Evolutionary conservation across 2,113 vertebrate genomes (phyloP).

Genomic region (Lophochroa leadbeateri): DNA sequence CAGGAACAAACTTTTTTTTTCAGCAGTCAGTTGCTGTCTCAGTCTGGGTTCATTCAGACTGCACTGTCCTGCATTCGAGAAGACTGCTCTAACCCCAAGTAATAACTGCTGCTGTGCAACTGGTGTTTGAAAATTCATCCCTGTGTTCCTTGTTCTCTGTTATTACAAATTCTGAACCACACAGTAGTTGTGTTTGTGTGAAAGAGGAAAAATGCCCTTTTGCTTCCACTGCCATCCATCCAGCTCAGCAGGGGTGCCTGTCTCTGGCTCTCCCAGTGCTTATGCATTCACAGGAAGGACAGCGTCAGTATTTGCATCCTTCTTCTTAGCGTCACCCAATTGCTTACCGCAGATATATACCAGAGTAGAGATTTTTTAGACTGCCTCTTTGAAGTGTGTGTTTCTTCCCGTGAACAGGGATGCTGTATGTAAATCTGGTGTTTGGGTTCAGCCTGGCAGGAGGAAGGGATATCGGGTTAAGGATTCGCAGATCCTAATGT

Average conservation of each 20-base stretch:
- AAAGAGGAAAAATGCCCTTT: neutral
- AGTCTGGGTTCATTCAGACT: neutral
- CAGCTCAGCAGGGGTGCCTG: neutral
- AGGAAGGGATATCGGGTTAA: neutral
- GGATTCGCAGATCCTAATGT: neutral
- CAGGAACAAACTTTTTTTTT: neutral
- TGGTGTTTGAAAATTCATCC: neutral
- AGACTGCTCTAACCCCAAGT: neutral
- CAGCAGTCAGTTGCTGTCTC: neutral
- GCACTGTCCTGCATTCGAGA: neutral
- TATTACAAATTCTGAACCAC: neutral
- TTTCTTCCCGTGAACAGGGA: neutral
- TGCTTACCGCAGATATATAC: neutral
- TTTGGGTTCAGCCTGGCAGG: neutral
- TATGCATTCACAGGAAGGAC: neutral
- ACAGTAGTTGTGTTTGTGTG: neutral
- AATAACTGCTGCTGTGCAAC: neutral
- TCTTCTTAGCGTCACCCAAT: neutral
- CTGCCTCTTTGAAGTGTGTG: neutral
- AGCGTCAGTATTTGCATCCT: fast-evolving
- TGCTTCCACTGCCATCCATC: neutral
- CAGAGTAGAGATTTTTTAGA: neutral
- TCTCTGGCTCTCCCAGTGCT: neutral
- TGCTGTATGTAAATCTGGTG: neutral
- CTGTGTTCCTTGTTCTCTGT: neutral